Percentiles rank a stretch among this genome's conserved stretches.
Conservation (phyloP, 2,113 vertebrate genomes). For the Amblyornis subalaris region DNA sequence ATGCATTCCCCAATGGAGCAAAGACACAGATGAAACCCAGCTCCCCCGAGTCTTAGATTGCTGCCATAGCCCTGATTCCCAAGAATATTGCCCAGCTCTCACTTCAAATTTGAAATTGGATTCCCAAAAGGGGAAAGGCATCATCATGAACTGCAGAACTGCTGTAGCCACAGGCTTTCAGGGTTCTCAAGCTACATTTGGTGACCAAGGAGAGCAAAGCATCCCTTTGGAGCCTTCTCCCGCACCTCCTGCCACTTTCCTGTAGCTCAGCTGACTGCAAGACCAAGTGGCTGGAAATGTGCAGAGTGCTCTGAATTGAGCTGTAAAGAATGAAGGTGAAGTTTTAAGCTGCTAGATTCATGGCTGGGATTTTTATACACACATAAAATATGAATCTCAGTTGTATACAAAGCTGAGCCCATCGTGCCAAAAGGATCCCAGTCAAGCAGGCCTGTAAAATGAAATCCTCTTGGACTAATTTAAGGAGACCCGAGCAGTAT, state of each 20-base stretch:
- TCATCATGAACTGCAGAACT: not conserved
- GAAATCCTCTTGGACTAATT: constrained; percentile 79
- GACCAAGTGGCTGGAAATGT: constrained; percentile 55
- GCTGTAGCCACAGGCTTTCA: not conserved
- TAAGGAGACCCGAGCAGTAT: constrained; percentile 73
- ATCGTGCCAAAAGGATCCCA: constrained; percentile 75
- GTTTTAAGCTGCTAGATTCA: constrained; percentile 73
- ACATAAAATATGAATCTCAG: constrained; percentile 79
- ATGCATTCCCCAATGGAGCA: rapidly evolving
- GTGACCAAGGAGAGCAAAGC: not conserved
- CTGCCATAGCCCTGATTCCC: not conserved
- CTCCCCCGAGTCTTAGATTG: not conserved
- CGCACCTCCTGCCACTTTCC: constrained; percentile 40
- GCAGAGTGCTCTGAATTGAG: constrained; percentile 58
- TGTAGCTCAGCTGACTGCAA: constrained; percentile 26
- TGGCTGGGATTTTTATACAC: constrained; percentile 71
- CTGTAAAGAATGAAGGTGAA: constrained; percentile 73
- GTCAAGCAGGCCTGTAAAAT: constrained; percentile 78
- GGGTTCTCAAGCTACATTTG: not conserved
- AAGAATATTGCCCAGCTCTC: not conserved
- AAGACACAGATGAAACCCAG: not conserved
- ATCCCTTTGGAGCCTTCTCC: not conserved
- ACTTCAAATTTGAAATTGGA: not conserved
- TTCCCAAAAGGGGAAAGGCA: not conserved
- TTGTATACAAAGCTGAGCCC: constrained; percentile 77